A percentile compares a stretch with the other conserved stretches of the same genome.
phyloP scores from a whole-genome alignment of 2,113 vertebrate genomes.

The Erythrolamprus reginae region DNA sequence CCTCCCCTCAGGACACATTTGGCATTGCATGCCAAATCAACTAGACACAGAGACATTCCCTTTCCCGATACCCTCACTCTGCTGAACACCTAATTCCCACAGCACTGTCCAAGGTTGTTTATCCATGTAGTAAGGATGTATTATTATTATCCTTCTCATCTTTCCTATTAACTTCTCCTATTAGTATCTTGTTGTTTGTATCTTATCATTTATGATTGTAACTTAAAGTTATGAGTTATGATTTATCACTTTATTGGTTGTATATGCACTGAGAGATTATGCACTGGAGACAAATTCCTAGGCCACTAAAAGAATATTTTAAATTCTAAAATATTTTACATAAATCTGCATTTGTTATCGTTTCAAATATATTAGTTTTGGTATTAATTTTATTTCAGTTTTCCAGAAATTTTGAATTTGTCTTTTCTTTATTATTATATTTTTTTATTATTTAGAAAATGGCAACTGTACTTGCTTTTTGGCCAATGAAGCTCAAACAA shows the following conservation, averaged over 20 bases:
- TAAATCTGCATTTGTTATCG: not conserved
- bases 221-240: not conserved
- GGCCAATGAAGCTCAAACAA: not conserved
- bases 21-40: not conserved
- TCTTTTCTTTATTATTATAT: not conserved
- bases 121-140: not conserved
- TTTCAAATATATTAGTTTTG: not conserved
- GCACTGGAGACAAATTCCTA: not conserved
- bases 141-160: not conserved
- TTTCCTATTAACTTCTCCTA: not conserved
- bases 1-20: not conserved
- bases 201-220: not conserved
- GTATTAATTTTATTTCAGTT: not conserved
- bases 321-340: not conserved
- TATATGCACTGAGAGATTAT: no score
- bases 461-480: fast-evolving
- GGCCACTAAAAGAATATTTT: not conserved
- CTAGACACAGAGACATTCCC: not conserved
- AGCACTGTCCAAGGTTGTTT: not conserved
- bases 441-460: slow-evolving; percentile 33
- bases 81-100: not conserved
- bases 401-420: not conserved
- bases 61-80: not conserved
- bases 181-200: not conserved
- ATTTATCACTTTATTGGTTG: not conserved